A percentile compares a stretch with the other conserved stretches of the same genome.
Conservation (phyloP, 1,140 invertebrate genomes). For the Macrotrachela quadricornifera region DNA sequence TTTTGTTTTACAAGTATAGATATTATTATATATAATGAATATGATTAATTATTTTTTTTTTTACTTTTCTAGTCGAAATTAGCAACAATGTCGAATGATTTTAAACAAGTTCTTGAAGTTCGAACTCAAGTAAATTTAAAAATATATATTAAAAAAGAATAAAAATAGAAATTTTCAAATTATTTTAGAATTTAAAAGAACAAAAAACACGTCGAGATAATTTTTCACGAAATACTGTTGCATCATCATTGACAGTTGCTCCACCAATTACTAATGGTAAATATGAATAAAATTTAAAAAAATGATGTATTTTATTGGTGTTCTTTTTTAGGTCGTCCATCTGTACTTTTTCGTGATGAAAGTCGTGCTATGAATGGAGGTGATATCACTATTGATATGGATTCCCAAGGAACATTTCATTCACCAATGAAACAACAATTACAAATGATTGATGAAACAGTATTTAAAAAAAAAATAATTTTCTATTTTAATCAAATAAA, state of each 20-base stretch:
- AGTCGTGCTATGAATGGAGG: neutral
- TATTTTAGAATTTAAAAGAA: slow-evolving; percentile 1
- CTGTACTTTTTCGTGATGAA: neutral
- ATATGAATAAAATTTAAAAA: no score
- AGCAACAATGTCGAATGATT: slow-evolving; percentile 83
- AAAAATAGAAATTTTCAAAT: neutral
- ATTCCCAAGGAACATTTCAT: neutral
- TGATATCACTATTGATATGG: slow-evolving; percentile 1
- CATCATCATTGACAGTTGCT: neutral
- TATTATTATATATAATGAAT: no score
- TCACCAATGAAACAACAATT: neutral
- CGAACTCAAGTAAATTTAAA: slow-evolving; percentile 52
- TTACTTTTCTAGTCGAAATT: slow-evolving; percentile 68
- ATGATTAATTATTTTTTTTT: no score
- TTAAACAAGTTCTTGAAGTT: slow-evolving; percentile 74
- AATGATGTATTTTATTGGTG: no score
- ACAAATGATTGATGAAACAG: neutral
- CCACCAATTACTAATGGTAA: neutral
- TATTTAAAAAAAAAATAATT: neutral
- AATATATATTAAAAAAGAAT: no score
- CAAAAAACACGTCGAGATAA: slow-evolving; percentile 4
- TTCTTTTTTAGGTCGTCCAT: no score
- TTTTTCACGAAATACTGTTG: slow-evolving; percentile 5
- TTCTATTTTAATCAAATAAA: no score
- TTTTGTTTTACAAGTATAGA: slow-evolving; percentile 40